Base-by-base conservation (phyloP, 2,797 vertebrate genomes). In the Pempheris klunzingeri region DNA sequence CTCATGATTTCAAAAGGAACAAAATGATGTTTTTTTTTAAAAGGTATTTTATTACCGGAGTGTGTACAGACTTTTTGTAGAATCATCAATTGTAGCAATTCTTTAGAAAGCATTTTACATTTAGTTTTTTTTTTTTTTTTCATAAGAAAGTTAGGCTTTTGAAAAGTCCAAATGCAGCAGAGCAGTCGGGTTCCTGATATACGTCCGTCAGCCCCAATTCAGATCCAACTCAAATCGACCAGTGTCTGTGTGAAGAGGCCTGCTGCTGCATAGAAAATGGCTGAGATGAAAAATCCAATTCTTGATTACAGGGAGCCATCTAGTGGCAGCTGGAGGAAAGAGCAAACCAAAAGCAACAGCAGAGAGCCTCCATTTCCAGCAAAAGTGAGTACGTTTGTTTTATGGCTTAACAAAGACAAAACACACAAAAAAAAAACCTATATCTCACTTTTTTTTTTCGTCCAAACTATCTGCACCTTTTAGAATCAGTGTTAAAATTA, bases 41-140 rank as follows among this genome's bases (percentile, higher is more conserved):
- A 87, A 92, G 73, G 43, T 74, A 73, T 93, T 93, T 94, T 93
- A 93, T 93, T 94, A 91, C 64, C 52, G 86, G 87, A 92, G 91
- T 90, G 91, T 90, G 75, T 89, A 92, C 87, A 92, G 90, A 90
- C 75, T 53, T 83, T 82, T 78, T 80, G 50, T 86, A 86, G 71
- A 79, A 82, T 90, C 82, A 84, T 87, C 82, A 84, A 90, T 87
- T 88, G 77, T 89, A 91, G 78, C 83, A 91, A 89, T 88, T 92
- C 74, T 75, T 91, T 93, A 93, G 88, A 93, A 93, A 92, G 91
- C 89, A 80, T 86, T 88, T 87, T 83, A 88, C 58, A 82, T 84
- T 57, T n/a, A n/a, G n/a, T n/a, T 66, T 74, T 55, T 65, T 81
- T 65, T 80, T 71, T 71, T 59, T 63, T 78, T 81, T 66, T 65